Conservation (phyloP, 1,140 invertebrate species). For the Leptopilina boulardi region DNA sequence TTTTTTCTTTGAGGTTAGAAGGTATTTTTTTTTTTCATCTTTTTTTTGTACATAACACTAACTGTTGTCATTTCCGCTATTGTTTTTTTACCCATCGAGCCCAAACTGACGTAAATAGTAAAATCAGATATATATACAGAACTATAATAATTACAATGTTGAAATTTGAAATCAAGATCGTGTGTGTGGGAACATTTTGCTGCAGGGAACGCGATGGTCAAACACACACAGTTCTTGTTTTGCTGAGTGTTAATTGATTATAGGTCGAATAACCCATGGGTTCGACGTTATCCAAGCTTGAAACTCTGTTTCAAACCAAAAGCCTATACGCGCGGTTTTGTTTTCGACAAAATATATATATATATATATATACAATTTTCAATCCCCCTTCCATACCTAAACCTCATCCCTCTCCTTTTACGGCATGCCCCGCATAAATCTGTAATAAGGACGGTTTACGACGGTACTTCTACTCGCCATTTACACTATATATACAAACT, state of each 20-base stretch:
- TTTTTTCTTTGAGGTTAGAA: too few species aligned
- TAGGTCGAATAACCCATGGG: conserved; percentile 62
- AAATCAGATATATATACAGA: neutral
- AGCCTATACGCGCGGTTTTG: conserved; percentile 55
- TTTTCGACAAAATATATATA: conserved; percentile 25
- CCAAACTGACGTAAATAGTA: neutral
- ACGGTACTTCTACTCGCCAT: conserved; percentile 52
- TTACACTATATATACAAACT: conserved; percentile 44
- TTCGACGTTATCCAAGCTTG: conserved; percentile 55
- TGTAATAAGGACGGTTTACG: conserved; percentile 69
- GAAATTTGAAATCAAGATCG: neutral
- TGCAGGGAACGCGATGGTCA: conserved; percentile 53
- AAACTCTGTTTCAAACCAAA: conserved; percentile 49
- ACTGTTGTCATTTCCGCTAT: neutral
- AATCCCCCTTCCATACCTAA: too few species aligned
- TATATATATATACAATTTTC: too few species aligned
- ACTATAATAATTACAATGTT: neutral
- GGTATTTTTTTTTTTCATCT: too few species aligned
- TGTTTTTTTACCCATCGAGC: neutral
- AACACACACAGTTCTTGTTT: conserved; percentile 67
- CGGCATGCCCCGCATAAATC: conserved; percentile 67
- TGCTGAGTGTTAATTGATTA: conserved; percentile 69
- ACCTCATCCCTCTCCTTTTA: conserved; percentile 17
- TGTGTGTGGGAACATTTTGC: conserved; percentile 63
- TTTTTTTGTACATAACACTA: too few species aligned